Evolutionary conservation across 2,113 vertebrate species (phyloP), one percentile per base, ranked within the genome.

Genomic region (Cheirogaleus medius): DNA sequence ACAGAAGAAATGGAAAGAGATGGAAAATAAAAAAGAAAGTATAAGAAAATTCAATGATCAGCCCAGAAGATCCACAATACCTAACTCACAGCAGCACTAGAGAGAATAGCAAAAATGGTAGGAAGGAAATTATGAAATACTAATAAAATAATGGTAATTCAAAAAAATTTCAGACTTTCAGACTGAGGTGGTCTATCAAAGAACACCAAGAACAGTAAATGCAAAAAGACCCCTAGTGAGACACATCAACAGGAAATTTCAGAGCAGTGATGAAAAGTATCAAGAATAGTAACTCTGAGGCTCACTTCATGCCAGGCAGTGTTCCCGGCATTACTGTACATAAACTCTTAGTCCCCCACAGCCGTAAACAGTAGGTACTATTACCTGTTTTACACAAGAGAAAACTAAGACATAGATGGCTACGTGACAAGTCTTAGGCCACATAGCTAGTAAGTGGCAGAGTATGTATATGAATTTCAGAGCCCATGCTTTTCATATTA

Each of bases 401-500:
- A 52, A 52, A 63, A 60, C 21, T 1, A 14, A 37, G 42, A 56
- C 20, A 17, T 5, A 10, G 6, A 27, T 12, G 25, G 23, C 81
- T 14, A 76, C 32, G 17, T 17, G 32, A 81, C 71, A 58, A 0
- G 23, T 23, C 44, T 23, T 37, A 81, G 54, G 68, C 54, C 71
- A 37, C 44, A 5, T 4, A 54, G 39, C 52, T 21, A 54, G 39
- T 52, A 17, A 56, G 54, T 1, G 3, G 23, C 6, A 7, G 34
- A 84, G 14, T 29, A 11, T 1, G 21, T 1, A 8, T 3, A 14
- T 13, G 42, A 34, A 32, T 27, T 27, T 34, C 14, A 27, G 44
- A 64, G 17, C 58, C 77, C 27, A 0, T 0, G 32, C 25, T n/a
- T 14, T n/a, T 34, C 2, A 63, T 12, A 49, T 0, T 49, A 4